A percentile compares a stretch with the other conserved stretches of the same genome.
These are phyloP conservation scores for Acrobasis repandana DNA, from an alignment of 2,888 invertebrate genomes.

Conservation along the genomic window DNA sequence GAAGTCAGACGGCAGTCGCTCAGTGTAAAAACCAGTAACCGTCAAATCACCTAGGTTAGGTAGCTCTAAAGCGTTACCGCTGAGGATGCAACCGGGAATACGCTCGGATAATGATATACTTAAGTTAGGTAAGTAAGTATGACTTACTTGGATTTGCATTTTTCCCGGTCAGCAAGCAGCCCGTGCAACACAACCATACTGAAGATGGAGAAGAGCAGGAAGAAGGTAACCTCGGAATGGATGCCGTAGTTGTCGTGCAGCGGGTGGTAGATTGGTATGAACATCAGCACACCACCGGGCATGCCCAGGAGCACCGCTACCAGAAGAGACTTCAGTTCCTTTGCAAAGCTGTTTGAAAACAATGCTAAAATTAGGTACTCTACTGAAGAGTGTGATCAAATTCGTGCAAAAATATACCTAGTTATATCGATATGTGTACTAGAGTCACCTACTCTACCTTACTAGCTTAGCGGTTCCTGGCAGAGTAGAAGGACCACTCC, in stretches of 20 bases:
- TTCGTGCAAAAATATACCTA: neutral
- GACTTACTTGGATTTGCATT: constrained; percentile 51
- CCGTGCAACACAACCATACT: constrained; percentile 83
- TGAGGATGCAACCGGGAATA: too few relatives aligned
- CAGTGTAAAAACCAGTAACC: too few relatives aligned
- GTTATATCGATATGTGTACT: too few relatives aligned
- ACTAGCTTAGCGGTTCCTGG: too few relatives aligned
- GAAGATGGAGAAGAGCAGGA: constrained; percentile 85
- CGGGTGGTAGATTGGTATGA: constrained; percentile 89
- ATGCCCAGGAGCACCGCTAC: constrained; percentile 86
- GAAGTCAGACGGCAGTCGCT: too few relatives aligned
- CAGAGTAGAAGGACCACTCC: too few relatives aligned
- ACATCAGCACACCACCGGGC: constrained; percentile 88
- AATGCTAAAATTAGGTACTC: neutral
- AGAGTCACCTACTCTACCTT: too few relatives aligned
- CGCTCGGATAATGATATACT: too few relatives aligned
- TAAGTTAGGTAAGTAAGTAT: too few relatives aligned
- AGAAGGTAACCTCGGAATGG: constrained; percentile 88
- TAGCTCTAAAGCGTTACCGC: too few relatives aligned
- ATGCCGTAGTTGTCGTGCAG: constrained; percentile 87
- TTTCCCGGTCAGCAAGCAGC: constrained; percentile 74
- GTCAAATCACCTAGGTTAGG: too few relatives aligned
- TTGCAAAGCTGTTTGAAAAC: constrained; percentile 40
- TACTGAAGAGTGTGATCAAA: too few relatives aligned
- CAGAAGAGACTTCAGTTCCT: constrained; percentile 67